These are phyloP conservation scores for Aix galericulata DNA, from an alignment of 2,113 vertebrate genomes.

Conservation along the genomic window DNA sequence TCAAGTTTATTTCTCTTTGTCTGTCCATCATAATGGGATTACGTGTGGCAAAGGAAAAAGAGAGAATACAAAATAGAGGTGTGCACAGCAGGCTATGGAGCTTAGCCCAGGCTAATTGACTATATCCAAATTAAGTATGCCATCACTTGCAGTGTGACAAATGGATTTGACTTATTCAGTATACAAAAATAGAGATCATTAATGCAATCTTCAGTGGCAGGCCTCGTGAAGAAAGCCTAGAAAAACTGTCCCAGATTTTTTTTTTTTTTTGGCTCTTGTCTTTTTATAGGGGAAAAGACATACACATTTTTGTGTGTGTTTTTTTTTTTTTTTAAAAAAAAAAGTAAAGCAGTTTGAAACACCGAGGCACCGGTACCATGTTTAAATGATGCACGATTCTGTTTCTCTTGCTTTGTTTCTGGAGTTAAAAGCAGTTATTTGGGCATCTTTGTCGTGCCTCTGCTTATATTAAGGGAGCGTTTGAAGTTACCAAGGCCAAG, in stretches of 20 bases:
- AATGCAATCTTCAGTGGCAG: conserved; percentile 92
- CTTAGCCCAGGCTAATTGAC: conserved; percentile 99
- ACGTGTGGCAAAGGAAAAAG: conserved; percentile 93
- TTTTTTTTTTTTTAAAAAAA: background rate
- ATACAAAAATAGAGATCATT: conserved; percentile 99
- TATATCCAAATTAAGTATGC: conserved; percentile 99
- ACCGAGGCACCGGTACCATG: background rate
- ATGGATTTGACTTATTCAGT: conserved; percentile 99
- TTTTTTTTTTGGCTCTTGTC: background rate
- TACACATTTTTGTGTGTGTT: conserved; percentile 1
- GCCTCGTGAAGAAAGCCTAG: conserved; percentile 76
- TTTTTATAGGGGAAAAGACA: conserved; percentile 71
- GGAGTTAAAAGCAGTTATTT: conserved; percentile 61
- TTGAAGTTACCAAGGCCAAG: conserved; percentile 65
- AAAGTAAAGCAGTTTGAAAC: conserved; percentile 48
- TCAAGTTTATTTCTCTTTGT: conserved; percentile 86
- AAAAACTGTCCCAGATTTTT: conserved; percentile 79
- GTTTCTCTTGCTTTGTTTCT: conserved; percentile 52
- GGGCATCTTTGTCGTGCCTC: conserved; percentile 38
- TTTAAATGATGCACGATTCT: conserved; percentile 40
- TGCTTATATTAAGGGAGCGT: conserved; percentile 38
- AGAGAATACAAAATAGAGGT: conserved; percentile 98
- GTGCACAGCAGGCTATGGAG: conserved; percentile 94
- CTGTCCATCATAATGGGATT: conserved; percentile 95
- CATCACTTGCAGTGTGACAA: conserved; percentile 99